Base-by-base conservation (phyloP, 1,140 invertebrate species). In the Leptopilina clavipes region DNA sequence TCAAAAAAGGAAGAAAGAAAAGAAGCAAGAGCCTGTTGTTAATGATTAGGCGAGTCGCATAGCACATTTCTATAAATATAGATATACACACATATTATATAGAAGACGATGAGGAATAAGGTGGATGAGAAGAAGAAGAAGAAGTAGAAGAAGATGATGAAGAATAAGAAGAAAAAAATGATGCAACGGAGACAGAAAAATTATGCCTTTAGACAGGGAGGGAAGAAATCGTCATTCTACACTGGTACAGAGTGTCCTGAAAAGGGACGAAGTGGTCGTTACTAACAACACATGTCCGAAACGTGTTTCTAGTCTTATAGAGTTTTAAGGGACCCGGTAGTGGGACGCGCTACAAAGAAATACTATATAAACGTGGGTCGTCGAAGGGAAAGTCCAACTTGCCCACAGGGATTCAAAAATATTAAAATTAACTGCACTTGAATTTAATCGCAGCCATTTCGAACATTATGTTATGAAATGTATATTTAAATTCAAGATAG, bases 271-370 rank as follows among this genome's bases (percentile, higher is more conserved):
- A 79, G 83, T 84, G 82, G 80, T 86, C 83, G 85, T 73, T 84
- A 79, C 31, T 75, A 76, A 78, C 79, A 82, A 84, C 84, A 86
- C 86, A 83, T 88, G 86, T 87, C 79, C 74, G 54, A 76, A 86
- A 86, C 79, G 78, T 85, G 83, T 86, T 44, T 40, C 37, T 40
- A 40, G 37, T n/a, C n/a, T n/a, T n/a, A n/a, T 40, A 17, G 76
- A 80, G 75, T 71, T 76, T 77, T 76, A 17, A 1, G 8, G 75
- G 59, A 65, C 59, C 59, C 59, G 59, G 59, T 65, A 65, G 59
- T 65, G 12, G 25, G 25, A 52, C 1, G 14, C 14, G 14, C 14
- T 81, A 74, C 75, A 40, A 40, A 40, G 37, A 40, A 40, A 31
- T 5, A 40, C 37, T 40, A 40, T 40, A 40, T 40, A 40, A 40